Percentiles rank a stretch among this genome's conserved stretches.
Evolutionary conservation across 2,797 vertebrate species (phyloP).

Genomic region (Sebastes cheni): DNA sequence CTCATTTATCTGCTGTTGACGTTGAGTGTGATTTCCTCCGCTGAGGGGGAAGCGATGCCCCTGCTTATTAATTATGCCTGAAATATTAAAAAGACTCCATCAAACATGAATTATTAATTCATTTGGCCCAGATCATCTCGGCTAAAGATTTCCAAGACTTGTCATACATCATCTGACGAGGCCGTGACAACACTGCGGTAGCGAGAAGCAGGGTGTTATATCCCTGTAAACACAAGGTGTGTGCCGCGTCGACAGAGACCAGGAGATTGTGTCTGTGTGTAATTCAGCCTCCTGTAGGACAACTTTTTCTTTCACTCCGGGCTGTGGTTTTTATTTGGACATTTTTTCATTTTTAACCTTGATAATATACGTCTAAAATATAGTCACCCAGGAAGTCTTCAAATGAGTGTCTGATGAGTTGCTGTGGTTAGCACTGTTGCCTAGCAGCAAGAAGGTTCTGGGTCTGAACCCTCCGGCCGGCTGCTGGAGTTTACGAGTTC

Average conservation of each 20-base stretch:
- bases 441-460: neutral
- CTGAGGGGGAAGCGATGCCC: conserved; percentile 61
- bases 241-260: neutral
- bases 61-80: conserved; percentile 83
- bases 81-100: conserved; percentile 85
- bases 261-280: neutral
- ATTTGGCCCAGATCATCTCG: conserved; percentile 77
- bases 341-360: neutral
- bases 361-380: neutral
- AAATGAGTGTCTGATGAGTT: neutral
- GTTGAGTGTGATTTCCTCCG: conserved; percentile 69
- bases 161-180: conserved; percentile 74
- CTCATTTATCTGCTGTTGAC: conserved; percentile 74
- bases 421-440: neutral
- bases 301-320: neutral
- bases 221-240: conserved; percentile 42
- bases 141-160: conserved; percentile 76
- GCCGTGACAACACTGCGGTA: conserved; percentile 43
- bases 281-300: neutral
- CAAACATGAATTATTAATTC: conserved; percentile 83
- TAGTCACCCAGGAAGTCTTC: neutral
- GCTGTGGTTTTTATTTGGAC: too few species aligned
- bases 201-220: conserved; percentile 33
- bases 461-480: neutral
- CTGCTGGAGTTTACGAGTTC: neutral